phyloP scores from a whole-genome alignment of 2,113 vertebrate genomes.

The Zosterops japonicus region DNA sequence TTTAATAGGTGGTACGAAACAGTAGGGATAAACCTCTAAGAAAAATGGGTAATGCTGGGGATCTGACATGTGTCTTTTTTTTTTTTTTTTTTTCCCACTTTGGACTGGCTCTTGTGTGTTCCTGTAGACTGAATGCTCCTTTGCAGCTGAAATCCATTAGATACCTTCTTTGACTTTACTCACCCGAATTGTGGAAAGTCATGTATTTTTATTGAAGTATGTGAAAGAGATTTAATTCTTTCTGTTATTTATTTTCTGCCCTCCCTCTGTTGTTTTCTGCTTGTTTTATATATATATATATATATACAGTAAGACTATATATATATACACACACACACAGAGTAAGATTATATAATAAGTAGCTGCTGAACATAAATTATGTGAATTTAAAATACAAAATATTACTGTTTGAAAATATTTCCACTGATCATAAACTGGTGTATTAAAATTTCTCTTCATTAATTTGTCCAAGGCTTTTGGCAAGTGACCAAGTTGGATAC shows the following conservation, averaged over 20 bases:
- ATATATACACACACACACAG: not conserved
- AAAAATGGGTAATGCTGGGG: not conserved
- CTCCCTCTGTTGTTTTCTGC: not conserved
- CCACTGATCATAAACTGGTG: not conserved
- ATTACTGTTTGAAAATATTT: not conserved
- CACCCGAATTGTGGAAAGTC: not conserved
- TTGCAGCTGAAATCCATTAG: not conserved
- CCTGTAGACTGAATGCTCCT: not conserved
- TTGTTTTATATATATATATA: not conserved
- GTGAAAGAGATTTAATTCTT: not conserved
- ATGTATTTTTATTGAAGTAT: not conserved
- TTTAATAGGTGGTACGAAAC: not conserved
- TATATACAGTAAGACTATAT: not conserved
- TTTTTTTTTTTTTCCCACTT: not conserved
- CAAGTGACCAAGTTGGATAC: not conserved
- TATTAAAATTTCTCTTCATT: not conserved
- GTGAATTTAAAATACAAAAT: not conserved
- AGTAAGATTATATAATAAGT: not conserved
- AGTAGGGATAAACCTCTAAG: not conserved
- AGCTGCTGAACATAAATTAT: not conserved
- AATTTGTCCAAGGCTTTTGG: not conserved
- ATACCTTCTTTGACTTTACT: not conserved
- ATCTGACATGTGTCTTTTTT: not conserved
- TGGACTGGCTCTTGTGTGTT: not conserved
- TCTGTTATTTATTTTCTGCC: not conserved